Percentiles rank a stretch among this genome's conserved stretches.
Evolutionary conservation across 2,113 vertebrate species (phyloP).

Genomic region (Protobothrops flavoviridis): DNA sequence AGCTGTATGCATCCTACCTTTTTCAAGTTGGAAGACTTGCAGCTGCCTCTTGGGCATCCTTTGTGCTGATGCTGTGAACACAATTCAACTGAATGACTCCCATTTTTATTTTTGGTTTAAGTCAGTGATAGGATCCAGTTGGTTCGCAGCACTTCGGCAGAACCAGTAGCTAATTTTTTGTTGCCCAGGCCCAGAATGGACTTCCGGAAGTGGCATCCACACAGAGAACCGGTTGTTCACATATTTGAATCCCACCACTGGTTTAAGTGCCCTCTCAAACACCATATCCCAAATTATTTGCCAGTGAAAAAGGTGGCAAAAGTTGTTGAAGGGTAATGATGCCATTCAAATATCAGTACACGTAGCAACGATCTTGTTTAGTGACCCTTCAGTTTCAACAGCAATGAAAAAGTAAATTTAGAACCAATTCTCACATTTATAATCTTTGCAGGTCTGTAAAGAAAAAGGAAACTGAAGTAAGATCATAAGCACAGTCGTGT

Average conservation of each 20-base stretch:
- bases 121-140: too few species aligned
- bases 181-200: too few species aligned
- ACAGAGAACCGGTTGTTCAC: too few species aligned
- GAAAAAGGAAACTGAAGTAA: background rate
- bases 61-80: background rate
- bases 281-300: background rate
- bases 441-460: background rate
- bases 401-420: background rate
- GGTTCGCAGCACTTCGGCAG: too few species aligned
- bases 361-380: background rate
- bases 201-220: too few species aligned
- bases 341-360: background rate
- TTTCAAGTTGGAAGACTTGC: background rate
- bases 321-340: background rate
- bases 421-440: background rate
- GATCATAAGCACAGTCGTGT: background rate
- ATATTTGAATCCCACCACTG: too few species aligned
- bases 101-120: background rate
- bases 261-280: background rate
- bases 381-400: background rate
- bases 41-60: background rate
- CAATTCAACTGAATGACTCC: background rate
- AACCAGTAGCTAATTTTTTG: too few species aligned
- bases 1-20: background rate
- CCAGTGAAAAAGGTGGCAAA: background rate